Percentiles rank a stretch among this genome's conserved stretches.
Conservation (phyloP, 2,797 vertebrate species). For the Gobio occitaniae region DNA sequence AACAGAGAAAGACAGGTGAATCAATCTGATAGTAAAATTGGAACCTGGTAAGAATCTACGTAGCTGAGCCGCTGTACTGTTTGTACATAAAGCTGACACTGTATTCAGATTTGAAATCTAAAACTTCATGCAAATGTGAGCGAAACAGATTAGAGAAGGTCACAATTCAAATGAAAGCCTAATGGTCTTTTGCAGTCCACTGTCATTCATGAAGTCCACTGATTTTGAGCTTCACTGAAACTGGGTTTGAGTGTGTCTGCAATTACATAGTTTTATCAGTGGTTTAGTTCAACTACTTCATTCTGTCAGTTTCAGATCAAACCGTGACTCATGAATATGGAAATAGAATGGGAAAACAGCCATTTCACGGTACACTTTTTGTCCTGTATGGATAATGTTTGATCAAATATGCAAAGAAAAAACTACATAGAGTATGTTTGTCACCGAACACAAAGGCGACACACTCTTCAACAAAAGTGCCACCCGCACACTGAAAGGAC, state of each 20-base stretch:
- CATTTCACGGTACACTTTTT: neutral
- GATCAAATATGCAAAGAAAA: neutral
- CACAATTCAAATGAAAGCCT: slow-evolving; percentile 59
- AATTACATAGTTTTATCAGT: neutral
- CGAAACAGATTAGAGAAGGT: slow-evolving; percentile 61
- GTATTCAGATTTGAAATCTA: slow-evolving; percentile 57
- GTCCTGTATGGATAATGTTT: neutral
- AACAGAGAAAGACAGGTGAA: neutral
- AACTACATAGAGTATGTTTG: neutral
- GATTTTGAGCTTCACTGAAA: no score
- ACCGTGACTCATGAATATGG: neutral
- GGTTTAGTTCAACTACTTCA: slow-evolving; percentile 1
- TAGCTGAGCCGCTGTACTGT: neutral
- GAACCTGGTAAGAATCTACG: neutral
- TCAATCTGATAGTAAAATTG: neutral
- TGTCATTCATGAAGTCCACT: slow-evolving; percentile 4
- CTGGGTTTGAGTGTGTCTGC: neutral
- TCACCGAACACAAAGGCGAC: neutral
- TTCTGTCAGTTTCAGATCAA: neutral
- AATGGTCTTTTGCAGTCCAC: slow-evolving; percentile 4
- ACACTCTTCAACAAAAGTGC: slow-evolving; percentile 20
- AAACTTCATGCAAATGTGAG: slow-evolving; percentile 62
- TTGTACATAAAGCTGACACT: slow-evolving; percentile 42
- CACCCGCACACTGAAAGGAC: slow-evolving; percentile 54
- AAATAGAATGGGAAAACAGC: neutral